Conservation (phyloP, 2,797 vertebrate genomes). For the Chiloscyllium punctatum region DNA sequence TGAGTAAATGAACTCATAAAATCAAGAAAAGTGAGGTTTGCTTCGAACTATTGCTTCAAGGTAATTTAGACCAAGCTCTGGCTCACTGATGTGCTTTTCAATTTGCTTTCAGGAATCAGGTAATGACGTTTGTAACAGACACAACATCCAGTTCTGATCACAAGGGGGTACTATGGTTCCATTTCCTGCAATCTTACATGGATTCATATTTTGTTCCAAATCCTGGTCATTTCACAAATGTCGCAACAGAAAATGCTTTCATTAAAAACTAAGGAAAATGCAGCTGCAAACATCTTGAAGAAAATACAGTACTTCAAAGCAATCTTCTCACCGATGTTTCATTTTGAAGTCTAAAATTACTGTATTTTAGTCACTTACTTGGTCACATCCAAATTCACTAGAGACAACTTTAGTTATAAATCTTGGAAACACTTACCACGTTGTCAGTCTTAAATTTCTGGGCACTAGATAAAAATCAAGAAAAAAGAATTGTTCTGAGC, state of each 20-base stretch:
- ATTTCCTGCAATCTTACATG: background rate
- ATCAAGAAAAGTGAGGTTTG: background rate
- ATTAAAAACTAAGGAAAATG: background rate
- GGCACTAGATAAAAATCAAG: background rate
- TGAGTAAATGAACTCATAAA: background rate
- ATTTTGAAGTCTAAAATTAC: background rate
- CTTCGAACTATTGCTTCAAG: background rate
- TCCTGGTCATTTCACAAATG: background rate
- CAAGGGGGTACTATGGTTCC: conserved; percentile 15
- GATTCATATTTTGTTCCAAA: background rate
- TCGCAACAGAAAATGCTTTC: background rate
- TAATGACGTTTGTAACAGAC: background rate
- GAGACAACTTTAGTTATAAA: background rate
- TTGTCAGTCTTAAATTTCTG: background rate
- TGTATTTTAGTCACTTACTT: background rate
- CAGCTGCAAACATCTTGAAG: background rate
- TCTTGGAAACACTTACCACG: background rate
- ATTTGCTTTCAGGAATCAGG: background rate
- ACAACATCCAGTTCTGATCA: background rate
- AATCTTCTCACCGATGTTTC: background rate
- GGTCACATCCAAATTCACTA: background rate
- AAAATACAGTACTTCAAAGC: background rate
- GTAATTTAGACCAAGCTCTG: background rate
- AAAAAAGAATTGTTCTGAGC: background rate
- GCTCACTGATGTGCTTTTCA: background rate